Percentiles rank a stretch among this genome's conserved stretches.
Evolutionary conservation across 2,888 invertebrate genomes (phyloP).

Genomic region (Melinaea marsaeus): DNA sequence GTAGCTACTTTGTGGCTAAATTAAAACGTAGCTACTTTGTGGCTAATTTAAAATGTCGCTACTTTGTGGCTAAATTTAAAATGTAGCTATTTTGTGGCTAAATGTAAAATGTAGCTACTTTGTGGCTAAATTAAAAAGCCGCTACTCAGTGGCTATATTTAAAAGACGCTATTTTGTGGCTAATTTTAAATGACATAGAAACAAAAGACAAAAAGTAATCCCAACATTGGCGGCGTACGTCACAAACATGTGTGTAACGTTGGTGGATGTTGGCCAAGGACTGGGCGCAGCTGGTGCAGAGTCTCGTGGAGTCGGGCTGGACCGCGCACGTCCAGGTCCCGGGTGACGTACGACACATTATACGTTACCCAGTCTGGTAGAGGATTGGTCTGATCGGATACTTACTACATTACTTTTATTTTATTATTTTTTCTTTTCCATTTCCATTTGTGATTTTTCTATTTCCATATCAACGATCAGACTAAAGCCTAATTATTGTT

Average conservation of each 20-base stretch:
- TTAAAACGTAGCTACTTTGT: too few relatives aligned
- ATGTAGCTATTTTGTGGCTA: too few relatives aligned
- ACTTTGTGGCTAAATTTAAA: too few relatives aligned
- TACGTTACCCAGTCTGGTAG: constrained; percentile 3
- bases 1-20: too few relatives aligned
- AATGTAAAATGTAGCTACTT: too few relatives aligned
- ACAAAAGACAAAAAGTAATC: constrained; percentile 23
- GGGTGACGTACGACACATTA: constrained; percentile 70
- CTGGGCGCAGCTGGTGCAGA: constrained; percentile 92
- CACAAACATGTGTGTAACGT: constrained; percentile 59
- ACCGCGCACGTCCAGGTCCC: constrained; percentile 89
- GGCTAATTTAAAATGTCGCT: too few relatives aligned
- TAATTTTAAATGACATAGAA: constrained; percentile 3
- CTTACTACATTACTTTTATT: constrained; percentile 29
- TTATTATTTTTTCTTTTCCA: too few relatives aligned
- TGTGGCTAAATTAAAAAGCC: too few relatives aligned
- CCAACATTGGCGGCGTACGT: constrained; percentile 30
- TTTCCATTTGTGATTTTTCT: not conserved
- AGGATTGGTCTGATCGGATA: constrained; percentile 26
- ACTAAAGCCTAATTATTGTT: not conserved
- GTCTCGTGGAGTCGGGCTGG: constrained; percentile 90
- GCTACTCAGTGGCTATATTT: too few relatives aligned
- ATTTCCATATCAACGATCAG: not conserved
- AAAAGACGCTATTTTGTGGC: too few relatives aligned
- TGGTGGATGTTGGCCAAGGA: constrained; percentile 81